phyloP scores from a whole-genome alignment of 2,797 vertebrate species.

The Acropternis orthonyx region DNA sequence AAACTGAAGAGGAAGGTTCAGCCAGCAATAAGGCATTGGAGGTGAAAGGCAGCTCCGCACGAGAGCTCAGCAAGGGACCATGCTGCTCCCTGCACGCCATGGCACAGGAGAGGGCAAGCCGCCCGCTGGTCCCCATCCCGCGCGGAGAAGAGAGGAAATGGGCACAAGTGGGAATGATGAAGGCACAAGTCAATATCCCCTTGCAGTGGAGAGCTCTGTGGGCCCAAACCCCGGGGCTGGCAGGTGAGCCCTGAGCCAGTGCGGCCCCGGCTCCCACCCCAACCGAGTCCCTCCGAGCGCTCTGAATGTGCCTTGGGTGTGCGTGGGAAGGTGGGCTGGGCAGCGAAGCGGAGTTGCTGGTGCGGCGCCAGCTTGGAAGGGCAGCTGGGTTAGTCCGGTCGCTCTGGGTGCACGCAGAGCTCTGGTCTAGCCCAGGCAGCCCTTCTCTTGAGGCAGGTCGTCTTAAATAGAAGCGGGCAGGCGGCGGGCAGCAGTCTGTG shows the following conservation, averaged over 20 bases:
- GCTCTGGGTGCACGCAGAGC: constrained; percentile 18
- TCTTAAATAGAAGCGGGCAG: constrained; percentile 56
- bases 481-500: constrained; percentile 68
- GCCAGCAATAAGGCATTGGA: constrained; percentile 60
- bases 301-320: background rate
- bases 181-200: constrained; percentile 62
- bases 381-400: background rate
- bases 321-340: background rate
- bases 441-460: background rate
- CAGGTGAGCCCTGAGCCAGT: constrained; percentile 2
- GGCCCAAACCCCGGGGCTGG: background rate
- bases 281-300: constrained; percentile 1
- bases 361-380: background rate
- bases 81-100: background rate
- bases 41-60: background rate
- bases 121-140: background rate
- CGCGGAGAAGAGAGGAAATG: background rate
- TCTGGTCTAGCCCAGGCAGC: constrained; percentile 10
- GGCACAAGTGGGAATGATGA: background rate
- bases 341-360: background rate
- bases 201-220: constrained; percentile 1
- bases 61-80: background rate
- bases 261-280: constrained; percentile 12
- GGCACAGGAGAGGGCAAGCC: background rate
- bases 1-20: background rate